Evolutionary conservation across 37 sponge, comb jelly and placozoan species (phyloP), one percentile per base, ranked within the genome.

Genomic region (Chondrosia reniformis): DNA sequence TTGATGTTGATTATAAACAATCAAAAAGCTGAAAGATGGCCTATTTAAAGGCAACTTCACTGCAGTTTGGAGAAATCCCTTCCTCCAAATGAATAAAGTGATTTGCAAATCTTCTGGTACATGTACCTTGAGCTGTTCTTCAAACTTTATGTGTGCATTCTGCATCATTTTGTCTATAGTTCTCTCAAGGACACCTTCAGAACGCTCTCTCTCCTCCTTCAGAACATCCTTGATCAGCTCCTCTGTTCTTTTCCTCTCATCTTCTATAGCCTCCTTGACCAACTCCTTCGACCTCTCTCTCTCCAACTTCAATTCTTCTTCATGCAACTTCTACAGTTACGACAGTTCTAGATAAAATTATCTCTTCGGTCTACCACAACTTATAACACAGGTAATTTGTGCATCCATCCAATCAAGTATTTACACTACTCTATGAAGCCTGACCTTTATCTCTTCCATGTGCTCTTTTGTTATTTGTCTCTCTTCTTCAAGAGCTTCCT

Each of bases 81-180:
- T n/a, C n/a, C n/a, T n/a, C n/a, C n/a, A n/a, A n/a, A n/a, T n/a
- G n/a, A n/a, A n/a, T n/a, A n/a, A n/a, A n/a, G n/a, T n/a, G n/a
- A n/a, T n/a, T n/a, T n/a, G n/a, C n/a, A n/a, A n/a, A n/a, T n/a
- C n/a, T n/a, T 5, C 19, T 30, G 4, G 22, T 21, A 38, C 46
- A 77, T 41, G 38, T 45, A 91, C 92, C 77, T 84, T 86, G 22
- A 61, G 63, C 30, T 80, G n/a, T 40, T 91, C 92, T 31, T 77
- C 78, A 87, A 91, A 79, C 67, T 81, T 86, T 34, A 39, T n/a
- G 33, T 78, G 75, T 27, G 84, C 88, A 30, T 45, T 31, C 25
- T 85, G 61, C 12, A 67, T 74, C 0, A 85, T 59, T 0, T 55
- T 58, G 58, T 91, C 84, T 55, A 81, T 82, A 46, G 87, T 85